Percentiles rank a stretch among this genome's conserved stretches.
Evolutionary conservation across 2,113 vertebrate species (phyloP).

Genomic region (Phalacrocorax brasilianus): DNA sequence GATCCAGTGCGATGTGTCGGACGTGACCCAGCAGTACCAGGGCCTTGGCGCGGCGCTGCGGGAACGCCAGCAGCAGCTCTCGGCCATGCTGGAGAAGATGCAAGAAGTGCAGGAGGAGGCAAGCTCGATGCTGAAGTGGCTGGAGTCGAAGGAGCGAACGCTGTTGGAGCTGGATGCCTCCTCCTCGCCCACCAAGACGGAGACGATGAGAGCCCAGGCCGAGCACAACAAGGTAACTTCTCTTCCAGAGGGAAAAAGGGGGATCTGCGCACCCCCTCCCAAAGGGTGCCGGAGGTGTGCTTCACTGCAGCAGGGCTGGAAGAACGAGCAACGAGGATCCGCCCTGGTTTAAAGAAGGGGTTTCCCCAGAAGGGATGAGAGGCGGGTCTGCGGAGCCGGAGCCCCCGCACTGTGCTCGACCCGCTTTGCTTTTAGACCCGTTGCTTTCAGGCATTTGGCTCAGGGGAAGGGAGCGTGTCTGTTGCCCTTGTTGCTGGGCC

Average conservation of each 20-base stretch:
- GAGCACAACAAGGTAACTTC: conserved; percentile 90
- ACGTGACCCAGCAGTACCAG: conserved; percentile 84
- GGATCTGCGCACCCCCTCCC: neutral
- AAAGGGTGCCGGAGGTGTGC: neutral
- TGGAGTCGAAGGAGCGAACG: conserved; percentile 82
- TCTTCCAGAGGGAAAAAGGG: fast-evolving
- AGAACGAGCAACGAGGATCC: fast-evolving
- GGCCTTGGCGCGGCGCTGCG: conserved; percentile 79
- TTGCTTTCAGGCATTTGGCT: neutral
- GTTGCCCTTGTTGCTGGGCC: neutral
- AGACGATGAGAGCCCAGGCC: conserved; percentile 86
- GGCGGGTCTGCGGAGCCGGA: neutral
- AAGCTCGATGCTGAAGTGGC: conserved; percentile 79
- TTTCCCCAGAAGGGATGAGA: neutral
- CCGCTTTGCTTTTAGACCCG: neutral
- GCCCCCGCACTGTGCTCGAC: neutral
- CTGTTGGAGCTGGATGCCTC: conserved; percentile 76
- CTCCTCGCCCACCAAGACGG: conserved; percentile 85
- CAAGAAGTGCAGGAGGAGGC: conserved; percentile 80
- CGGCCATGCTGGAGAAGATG: conserved; percentile 77
- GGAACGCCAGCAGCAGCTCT: conserved; percentile 77
- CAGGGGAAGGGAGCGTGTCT: neutral
- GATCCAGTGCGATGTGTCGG: conserved; percentile 90
- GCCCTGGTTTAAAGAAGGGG: neutral
- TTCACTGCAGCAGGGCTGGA: neutral